Evolutionary conservation across 1,140 invertebrate genomes (phyloP).

Genomic region (Temnothorax nylanderi): DNA sequence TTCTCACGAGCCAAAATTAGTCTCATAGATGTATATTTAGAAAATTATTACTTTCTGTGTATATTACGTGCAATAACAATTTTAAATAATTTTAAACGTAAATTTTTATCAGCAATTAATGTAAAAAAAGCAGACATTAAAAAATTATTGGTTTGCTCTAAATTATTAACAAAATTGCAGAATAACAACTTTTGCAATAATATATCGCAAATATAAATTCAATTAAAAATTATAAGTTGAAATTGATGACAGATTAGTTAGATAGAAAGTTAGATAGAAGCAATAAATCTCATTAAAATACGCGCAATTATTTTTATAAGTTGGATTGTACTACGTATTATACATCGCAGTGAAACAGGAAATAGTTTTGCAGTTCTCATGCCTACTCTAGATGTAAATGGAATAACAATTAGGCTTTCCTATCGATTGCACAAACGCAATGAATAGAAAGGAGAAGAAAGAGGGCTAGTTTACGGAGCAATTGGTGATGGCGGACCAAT

Average conservation of each 20-base stretch:
- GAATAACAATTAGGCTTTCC: conserved; percentile 48
- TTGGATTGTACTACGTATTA: conserved; percentile 8
- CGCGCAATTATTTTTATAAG: background rate
- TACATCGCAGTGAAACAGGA: background rate
- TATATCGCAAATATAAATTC: background rate
- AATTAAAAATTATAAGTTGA: background rate
- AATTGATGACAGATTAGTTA: background rate
- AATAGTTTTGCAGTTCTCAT: conserved; percentile 35
- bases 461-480: conserved; percentile 52
- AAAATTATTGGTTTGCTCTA: background rate
- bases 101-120: background rate
- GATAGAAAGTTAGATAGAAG: background rate
- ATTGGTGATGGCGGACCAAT: conserved; percentile 48
- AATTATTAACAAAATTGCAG: too few relatives aligned
- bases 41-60: background rate
- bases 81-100: background rate
- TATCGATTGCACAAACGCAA: conserved; percentile 56
- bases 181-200: background rate
- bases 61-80: background rate
- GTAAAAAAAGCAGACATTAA: background rate
- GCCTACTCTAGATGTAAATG: conserved; percentile 20
- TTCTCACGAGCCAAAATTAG: background rate
- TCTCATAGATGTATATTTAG: background rate
- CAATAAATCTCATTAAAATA: background rate
- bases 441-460: conserved; percentile 69